These are phyloP conservation scores for Toxotes lorentzi DNA, from an alignment of 2,797 vertebrate species.

Conservation along the genomic window DNA sequence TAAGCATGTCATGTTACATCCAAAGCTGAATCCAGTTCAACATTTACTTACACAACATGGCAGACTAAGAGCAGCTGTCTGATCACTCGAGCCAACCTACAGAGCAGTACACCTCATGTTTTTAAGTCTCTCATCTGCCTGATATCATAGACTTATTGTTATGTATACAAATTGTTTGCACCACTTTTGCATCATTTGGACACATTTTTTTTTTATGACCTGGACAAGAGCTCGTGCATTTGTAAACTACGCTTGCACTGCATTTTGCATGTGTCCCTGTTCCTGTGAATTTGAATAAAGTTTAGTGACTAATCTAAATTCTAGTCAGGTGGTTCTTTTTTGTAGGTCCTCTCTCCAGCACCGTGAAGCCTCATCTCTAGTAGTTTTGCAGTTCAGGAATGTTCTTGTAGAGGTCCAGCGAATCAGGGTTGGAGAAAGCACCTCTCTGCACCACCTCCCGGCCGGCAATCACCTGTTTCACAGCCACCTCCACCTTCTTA, in stretches of 20 bases:
- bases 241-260: conserved; percentile 9
- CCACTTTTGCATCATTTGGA: conserved; percentile 12
- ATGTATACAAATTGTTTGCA: conserved; percentile 9
- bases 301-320: conserved; percentile 45
- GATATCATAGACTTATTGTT: neutral
- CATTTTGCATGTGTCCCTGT: conserved; percentile 24
- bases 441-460: conserved; percentile 90
- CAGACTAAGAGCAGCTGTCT: conserved; percentile 25
- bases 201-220: neutral
- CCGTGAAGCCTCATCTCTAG: conserved; percentile 62
- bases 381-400: conserved; percentile 94
- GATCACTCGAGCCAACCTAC: conserved; percentile 14
- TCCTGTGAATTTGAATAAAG: conserved; percentile 28
- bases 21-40: conserved; percentile 37
- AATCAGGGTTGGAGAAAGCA: conserved; percentile 94
- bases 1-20: conserved; percentile 25
- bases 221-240: conserved; percentile 11
- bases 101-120: conserved; percentile 12
- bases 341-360: conserved; percentile 10
- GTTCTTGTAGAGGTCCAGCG: conserved; percentile 94
- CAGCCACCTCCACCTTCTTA: conserved; percentile 98
- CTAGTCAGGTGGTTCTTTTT: conserved; percentile 3
- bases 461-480: conserved; percentile 95
- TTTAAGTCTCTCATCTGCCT: conserved; percentile 1
- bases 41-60: conserved; percentile 24